Conservation (phyloP, 2,797 vertebrate genomes). For the Mastacembelus armatus region DNA sequence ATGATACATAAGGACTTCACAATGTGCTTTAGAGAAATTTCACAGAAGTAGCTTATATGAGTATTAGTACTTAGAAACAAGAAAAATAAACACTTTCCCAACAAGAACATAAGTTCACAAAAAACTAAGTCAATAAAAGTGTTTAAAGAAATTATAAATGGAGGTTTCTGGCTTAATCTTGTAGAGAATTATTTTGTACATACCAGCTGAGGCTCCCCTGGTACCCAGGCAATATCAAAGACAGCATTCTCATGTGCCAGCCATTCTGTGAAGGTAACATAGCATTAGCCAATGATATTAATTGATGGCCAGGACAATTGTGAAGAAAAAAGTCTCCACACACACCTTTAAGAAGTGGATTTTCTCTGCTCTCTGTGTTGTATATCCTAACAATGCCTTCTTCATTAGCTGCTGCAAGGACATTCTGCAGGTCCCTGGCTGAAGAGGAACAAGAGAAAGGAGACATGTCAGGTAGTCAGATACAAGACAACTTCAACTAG, state of each 20-base stretch:
- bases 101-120: neutral
- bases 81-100: neutral
- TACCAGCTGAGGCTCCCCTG: conserved; percentile 91
- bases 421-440: conserved; percentile 81
- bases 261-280: conserved; percentile 87
- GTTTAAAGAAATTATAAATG: neutral
- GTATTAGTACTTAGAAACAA: neutral
- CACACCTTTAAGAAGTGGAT: conserved; percentile 89
- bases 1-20: conserved; percentile 8
- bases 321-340: accelerated
- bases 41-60: neutral
- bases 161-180: neutral
- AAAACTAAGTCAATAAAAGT: neutral
- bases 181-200: conserved; percentile 54
- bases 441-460: conserved; percentile 21
- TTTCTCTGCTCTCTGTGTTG: conserved; percentile 86
- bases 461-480: neutral
- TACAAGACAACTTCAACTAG: neutral
- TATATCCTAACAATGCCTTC: conserved; percentile 94
- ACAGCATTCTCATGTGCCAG: conserved; percentile 96
- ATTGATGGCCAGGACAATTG: neutral
- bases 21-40: neutral
- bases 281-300: conserved; percentile 8
- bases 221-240: conserved; percentile 97
- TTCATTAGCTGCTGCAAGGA: conserved; percentile 94